These are phyloP conservation scores for Myathropa florea DNA, from an alignment of 2,888 invertebrate genomes.

Conservation along the genomic window DNA sequence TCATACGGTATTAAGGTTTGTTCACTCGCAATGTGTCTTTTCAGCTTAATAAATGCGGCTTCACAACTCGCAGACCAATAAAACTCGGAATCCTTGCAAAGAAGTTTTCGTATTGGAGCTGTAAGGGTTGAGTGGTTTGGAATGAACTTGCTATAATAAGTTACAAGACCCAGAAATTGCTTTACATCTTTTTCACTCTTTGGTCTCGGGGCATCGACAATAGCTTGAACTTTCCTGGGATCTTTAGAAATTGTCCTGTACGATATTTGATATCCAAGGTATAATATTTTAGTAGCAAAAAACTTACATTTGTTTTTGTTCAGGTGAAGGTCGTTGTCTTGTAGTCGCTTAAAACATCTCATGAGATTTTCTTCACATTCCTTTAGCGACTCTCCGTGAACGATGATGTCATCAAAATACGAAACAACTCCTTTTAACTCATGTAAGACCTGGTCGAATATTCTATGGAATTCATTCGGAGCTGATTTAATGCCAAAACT, in stretches of 20 bases:
- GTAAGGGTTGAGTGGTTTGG: not conserved
- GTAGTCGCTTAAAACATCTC: not conserved
- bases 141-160: not conserved
- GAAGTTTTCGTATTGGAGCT: not conserved
- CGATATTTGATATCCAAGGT: not conserved
- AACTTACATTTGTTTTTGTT: not conserved
- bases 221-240: not conserved
- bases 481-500: conserved; percentile 52
- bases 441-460: not conserved
- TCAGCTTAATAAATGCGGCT: not conserved
- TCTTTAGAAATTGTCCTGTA: not conserved
- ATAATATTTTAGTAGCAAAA: too few species aligned
- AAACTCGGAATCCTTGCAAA: not conserved
- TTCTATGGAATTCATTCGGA: conserved; percentile 41
- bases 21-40: not conserved
- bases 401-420: not conserved
- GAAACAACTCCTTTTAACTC: not conserved
- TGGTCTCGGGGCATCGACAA: not conserved
- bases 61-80: conserved; percentile 3
- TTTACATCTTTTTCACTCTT: not conserved
- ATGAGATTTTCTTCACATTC: not conserved
- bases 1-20: conserved; percentile 10
- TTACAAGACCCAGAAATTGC: not conserved
- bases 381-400: not conserved
- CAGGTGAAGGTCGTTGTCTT: not conserved